phyloP scores from a whole-genome alignment of 2,888 invertebrate genomes.

The Cynaeus angustus region DNA sequence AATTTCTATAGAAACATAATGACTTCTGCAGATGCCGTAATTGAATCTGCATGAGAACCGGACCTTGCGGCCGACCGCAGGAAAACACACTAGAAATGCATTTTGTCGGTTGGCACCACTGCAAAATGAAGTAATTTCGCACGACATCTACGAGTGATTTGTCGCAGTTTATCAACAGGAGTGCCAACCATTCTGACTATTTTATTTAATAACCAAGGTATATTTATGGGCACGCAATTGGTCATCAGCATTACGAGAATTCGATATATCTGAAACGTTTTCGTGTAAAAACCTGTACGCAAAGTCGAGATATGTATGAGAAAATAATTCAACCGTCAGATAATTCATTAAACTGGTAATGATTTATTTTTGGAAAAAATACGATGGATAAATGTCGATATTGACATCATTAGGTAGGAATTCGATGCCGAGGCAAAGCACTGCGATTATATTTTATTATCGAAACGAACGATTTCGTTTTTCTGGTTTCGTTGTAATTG shows the following conservation, averaged over 20 bases:
- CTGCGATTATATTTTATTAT: constrained; percentile 61
- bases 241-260: constrained; percentile 35
- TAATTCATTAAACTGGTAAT: constrained; percentile 66
- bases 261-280: constrained; percentile 71
- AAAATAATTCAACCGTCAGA: constrained; percentile 62
- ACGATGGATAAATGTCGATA: constrained; percentile 59
- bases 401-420: constrained; percentile 66
- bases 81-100: constrained; percentile 14
- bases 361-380: constrained; percentile 64
- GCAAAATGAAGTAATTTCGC: constrained; percentile 14
- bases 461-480: constrained; percentile 62
- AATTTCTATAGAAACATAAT: not conserved
- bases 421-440: constrained; percentile 59
- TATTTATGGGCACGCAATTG: constrained; percentile 40
- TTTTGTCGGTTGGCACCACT: constrained; percentile 8
- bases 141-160: constrained; percentile 12
- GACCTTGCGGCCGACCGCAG: constrained; percentile 24
- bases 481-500: constrained; percentile 59
- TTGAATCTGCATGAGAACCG: constrained; percentile 59
- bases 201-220: constrained; percentile 27
- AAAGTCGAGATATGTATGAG: constrained; percentile 64
- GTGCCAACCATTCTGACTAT: constrained; percentile 20
- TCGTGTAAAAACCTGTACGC: constrained; percentile 71
- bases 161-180: constrained; percentile 5
- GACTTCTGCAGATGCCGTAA: constrained; percentile 48